Evolutionary conservation across 1,140 invertebrate genomes (phyloP).

Genomic region (Cephus cinctus): DNA sequence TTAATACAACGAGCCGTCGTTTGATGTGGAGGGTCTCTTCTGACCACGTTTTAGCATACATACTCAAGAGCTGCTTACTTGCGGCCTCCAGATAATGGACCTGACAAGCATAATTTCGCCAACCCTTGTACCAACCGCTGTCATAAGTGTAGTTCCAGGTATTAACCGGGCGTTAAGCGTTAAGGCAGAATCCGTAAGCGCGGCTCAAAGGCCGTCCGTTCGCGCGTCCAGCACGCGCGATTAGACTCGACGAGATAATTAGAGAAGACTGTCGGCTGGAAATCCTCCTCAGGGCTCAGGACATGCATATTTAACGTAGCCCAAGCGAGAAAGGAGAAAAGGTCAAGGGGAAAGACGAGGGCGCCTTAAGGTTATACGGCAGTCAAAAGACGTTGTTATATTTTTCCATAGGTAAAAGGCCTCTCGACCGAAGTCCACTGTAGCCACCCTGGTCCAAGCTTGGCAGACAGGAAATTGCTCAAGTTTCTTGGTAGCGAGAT

Average conservation of each 20-base stretch:
- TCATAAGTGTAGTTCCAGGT: conserved; percentile 44
- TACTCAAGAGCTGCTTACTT: conserved; percentile 11
- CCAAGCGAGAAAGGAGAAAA: too few relatives aligned
- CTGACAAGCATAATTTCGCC: conserved; percentile 51
- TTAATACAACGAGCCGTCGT: conserved; percentile 1
- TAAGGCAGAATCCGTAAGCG: conserved; percentile 32
- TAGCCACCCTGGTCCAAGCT: too few relatives aligned
- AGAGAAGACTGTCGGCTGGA: conserved; percentile 42
- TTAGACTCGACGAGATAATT: conserved; percentile 51
- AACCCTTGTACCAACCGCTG: conserved; percentile 46
- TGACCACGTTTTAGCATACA: not conserved
- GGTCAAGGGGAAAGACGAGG: too few relatives aligned
- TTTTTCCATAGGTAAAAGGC: too few relatives aligned
- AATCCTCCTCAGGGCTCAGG: not conserved
- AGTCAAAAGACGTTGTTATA: too few relatives aligned
- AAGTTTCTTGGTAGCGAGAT: conserved; percentile 28
- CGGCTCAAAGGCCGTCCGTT: conserved; percentile 43
- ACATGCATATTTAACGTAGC: conserved; percentile 53
- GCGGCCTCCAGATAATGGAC: conserved; percentile 41
- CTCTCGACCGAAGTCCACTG: too few relatives aligned
- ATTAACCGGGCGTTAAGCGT: conserved; percentile 41
- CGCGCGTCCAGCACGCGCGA: conserved; percentile 38
- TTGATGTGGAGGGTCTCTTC: conserved; percentile 3
- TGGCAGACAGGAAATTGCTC: conserved; percentile 43
- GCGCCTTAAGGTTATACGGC: too few relatives aligned